A percentile compares a stretch with the other conserved stretches of the same genome.
These are phyloP conservation scores for Parasteatoda tepidariorum DNA, from an alignment of 1,140 invertebrate genomes.

Conservation along the genomic window DNA sequence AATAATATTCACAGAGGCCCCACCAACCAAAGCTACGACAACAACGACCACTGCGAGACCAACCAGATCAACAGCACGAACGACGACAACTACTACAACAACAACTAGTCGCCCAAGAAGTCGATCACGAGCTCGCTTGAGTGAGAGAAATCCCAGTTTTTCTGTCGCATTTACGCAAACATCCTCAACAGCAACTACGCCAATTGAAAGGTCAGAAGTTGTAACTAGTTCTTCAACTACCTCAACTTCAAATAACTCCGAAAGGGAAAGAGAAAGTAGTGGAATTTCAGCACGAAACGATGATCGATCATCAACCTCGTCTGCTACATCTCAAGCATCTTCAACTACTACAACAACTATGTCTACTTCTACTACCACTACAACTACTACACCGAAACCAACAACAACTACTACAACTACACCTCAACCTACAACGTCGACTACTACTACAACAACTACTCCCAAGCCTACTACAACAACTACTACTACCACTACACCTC, in stretches of 20 bases:
- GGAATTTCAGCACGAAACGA: conserved; percentile 15
- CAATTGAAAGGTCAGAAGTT: conserved; percentile 9
- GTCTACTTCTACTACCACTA: neutral
- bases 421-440: conserved; percentile 10
- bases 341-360: neutral
- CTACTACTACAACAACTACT: conserved; percentile 1
- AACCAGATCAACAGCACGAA: conserved; percentile 6
- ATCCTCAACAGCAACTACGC: conserved; percentile 21
- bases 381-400: neutral
- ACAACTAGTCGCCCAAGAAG: conserved; percentile 5
- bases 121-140: conserved; percentile 21
- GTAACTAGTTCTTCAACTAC: neutral
- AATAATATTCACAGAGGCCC: conserved; percentile 45
- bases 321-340: neutral
- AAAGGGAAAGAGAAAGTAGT: conserved; percentile 29
- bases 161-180: conserved; percentile 44
- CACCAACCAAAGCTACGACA: conserved; percentile 20
- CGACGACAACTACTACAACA: conserved; percentile 27
- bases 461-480: conserved; percentile 14
- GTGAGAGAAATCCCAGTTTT: conserved; percentile 40
- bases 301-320: neutral
- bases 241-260: conserved; percentile 22
- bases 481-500: neutral
- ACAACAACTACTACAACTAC: neutral
- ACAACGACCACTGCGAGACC: conserved; percentile 18